phyloP scores from a whole-genome alignment of 1,140 invertebrate genomes.

The Lutraria rhynchaena region DNA sequence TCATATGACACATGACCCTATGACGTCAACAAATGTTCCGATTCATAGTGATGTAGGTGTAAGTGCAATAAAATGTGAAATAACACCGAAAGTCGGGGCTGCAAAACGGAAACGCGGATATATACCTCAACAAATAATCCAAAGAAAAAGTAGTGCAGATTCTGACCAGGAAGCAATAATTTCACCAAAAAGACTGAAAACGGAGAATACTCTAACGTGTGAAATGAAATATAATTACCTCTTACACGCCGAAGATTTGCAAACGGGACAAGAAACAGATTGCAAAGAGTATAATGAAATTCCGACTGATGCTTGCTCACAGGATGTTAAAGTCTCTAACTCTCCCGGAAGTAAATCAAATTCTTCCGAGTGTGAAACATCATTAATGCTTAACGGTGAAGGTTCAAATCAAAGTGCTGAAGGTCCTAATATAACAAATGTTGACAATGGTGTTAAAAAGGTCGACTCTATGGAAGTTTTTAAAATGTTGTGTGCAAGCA shows the following conservation, averaged over 20 bases:
- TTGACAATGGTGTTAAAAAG: not conserved
- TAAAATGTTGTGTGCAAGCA: conserved; percentile 31
- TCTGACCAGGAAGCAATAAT: not conserved
- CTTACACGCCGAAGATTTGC: not conserved
- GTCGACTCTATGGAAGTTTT: conserved; percentile 3
- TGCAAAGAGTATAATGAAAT: not conserved
- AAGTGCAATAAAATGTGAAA: not conserved
- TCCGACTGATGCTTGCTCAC: not conserved
- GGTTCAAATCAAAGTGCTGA: not conserved
- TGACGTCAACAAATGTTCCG: not conserved
- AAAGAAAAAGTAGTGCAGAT: not conserved
- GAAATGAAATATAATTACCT: conserved; percentile 5
- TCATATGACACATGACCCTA: not conserved
- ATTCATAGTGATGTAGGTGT: not conserved
- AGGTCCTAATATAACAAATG: not conserved
- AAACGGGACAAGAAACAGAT: not conserved
- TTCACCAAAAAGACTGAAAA: not conserved
- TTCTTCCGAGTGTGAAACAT: no score
- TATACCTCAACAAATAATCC: conserved; percentile 13
- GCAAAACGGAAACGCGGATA: conserved; percentile 51
- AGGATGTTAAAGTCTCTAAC: not conserved
- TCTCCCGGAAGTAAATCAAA: not conserved
- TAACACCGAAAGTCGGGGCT: conserved; percentile 14
- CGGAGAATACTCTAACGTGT: not conserved
- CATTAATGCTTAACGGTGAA: not conserved